Conservation (phyloP, 2,113 vertebrate species). For the Datnioides undecimradiatus region DNA sequence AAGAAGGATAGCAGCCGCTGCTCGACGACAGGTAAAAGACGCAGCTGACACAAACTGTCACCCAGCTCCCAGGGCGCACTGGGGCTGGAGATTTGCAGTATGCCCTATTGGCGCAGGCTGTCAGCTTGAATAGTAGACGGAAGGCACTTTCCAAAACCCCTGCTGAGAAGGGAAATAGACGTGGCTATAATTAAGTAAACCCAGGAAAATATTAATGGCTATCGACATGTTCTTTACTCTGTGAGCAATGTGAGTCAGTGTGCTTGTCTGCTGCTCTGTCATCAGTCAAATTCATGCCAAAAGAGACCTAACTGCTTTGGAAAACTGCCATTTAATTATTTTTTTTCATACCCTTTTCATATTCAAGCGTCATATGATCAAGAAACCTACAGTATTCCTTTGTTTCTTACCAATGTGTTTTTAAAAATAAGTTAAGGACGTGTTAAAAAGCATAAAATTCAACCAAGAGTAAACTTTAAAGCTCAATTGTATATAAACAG, state of each 20-base stretch:
- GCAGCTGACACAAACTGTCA: conserved; percentile 65
- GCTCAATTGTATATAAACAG: background rate
- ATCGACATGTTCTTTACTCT: conserved; percentile 31
- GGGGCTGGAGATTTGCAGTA: conserved; percentile 26
- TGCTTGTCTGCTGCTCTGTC: background rate
- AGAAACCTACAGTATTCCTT: too few relatives aligned
- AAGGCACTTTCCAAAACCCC: conserved; percentile 1
- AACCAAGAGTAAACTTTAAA: background rate
- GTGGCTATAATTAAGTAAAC: conserved; percentile 33
- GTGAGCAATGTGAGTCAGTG: background rate
- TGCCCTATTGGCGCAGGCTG: conserved; percentile 17
- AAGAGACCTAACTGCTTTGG: background rate
- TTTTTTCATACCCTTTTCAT: background rate
- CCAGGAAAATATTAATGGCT: conserved; percentile 24
- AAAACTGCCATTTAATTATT: background rate
- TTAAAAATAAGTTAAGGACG: background rate
- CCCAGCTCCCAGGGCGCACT: conserved; percentile 31
- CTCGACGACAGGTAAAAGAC: conserved; percentile 54
- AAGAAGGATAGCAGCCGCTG: conserved; percentile 9
- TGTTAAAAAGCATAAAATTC: too few relatives aligned
- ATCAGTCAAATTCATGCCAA: background rate
- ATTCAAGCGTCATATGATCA: background rate
- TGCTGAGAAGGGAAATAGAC: conserved; percentile 37
- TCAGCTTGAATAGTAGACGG: conserved; percentile 15
- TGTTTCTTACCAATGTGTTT: background rate